Percentiles rank a stretch among this genome's conserved stretches.
Conservation (phyloP, 2,113 vertebrate species). For the Pseudopodoces humilis region DNA sequence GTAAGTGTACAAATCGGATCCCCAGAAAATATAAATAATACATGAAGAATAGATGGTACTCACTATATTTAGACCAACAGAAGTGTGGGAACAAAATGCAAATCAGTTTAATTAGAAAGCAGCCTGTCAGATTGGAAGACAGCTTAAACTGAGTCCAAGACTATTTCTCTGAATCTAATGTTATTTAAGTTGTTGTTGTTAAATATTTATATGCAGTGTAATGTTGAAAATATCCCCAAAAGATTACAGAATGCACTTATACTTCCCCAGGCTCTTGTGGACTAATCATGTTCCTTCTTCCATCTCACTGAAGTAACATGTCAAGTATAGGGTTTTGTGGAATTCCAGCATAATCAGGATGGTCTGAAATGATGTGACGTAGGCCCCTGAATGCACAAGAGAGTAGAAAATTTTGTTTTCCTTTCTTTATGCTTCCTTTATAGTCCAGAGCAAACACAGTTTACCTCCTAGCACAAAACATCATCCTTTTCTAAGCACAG, state of each 20-base stretch:
- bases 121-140: constrained; percentile 20
- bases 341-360: neutral
- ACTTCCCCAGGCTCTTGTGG: neutral
- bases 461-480: neutral
- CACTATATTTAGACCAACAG: neutral
- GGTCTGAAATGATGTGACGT: neutral
- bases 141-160: neutral
- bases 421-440: neutral
- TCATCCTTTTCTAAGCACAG: neutral
- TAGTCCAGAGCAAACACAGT: neutral
- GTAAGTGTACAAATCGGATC: neutral
- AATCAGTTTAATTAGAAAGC: constrained; percentile 26
- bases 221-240: neutral
- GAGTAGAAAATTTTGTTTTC: neutral
- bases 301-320: neutral
- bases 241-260: neutral
- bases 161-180: neutral
- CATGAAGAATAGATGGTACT: neutral
- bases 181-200: constrained; percentile 28
- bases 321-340: neutral
- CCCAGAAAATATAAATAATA: constrained; percentile 20
- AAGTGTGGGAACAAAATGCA: neutral
- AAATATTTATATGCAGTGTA: constrained; percentile 39
- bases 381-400: neutral
- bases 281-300: neutral